A percentile compares a stretch with the other conserved stretches of the same genome.
phyloP scores from a whole-genome alignment of 2,797 vertebrate species.

The Melopsittacus undulatus region DNA sequence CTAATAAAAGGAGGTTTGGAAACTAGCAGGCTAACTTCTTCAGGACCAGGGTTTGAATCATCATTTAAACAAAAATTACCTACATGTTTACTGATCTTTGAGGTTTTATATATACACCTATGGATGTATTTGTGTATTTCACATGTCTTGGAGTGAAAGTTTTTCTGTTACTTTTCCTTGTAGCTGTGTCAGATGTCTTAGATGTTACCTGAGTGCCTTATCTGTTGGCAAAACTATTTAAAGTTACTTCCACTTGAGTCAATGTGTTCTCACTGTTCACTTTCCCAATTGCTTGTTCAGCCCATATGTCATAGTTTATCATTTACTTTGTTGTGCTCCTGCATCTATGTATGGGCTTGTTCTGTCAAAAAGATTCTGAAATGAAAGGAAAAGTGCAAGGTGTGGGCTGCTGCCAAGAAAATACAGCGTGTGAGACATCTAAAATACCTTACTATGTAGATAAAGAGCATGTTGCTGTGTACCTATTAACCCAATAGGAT shows the following conservation, averaged over 20 bases:
- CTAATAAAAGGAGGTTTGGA: background rate
- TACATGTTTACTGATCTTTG: background rate
- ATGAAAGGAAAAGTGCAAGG: background rate
- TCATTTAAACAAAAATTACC: background rate
- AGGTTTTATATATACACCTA: background rate
- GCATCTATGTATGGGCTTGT: conserved; percentile 34
- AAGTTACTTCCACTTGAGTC: conserved; percentile 33
- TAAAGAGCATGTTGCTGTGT: background rate
- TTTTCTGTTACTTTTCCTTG: background rate
- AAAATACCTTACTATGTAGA: background rate
- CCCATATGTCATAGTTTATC: conserved; percentile 34
- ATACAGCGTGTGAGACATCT: background rate
- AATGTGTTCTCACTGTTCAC: background rate
- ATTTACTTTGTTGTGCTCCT: background rate
- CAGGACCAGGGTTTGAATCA: background rate
- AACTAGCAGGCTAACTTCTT: background rate
- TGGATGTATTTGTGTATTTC: background rate
- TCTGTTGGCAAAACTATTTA: conserved; percentile 19
- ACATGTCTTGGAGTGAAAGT: background rate
- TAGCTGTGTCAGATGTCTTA: background rate
- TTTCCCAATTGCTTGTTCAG: conserved; percentile 28
- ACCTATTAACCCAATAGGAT: background rate
- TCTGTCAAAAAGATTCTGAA: conserved; percentile 2
- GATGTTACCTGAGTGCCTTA: background rate
- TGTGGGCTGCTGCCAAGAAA: conserved; percentile 17